Conservation (phyloP, 2,888 invertebrate species). For the Chrysopilus asiliformis region DNA sequence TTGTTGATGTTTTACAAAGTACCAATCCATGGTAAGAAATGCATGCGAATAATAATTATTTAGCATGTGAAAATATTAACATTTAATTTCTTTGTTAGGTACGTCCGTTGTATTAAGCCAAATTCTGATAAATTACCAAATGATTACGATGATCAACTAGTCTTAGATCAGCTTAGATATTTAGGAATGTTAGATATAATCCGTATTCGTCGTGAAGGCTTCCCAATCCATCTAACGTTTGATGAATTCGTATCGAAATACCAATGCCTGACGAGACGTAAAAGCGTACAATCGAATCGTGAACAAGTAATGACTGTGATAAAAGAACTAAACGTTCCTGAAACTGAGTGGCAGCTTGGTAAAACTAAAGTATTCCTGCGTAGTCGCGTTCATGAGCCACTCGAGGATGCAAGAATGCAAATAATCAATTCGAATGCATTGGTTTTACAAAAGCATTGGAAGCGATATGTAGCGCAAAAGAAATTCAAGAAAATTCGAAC, state of each 20-base stretch:
- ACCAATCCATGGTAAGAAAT: slow-evolving; percentile 77
- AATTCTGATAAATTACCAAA: slow-evolving; percentile 72
- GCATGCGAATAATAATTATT: too few relatives aligned
- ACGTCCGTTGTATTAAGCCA: slow-evolving; percentile 86
- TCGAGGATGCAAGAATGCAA: slow-evolving; percentile 64
- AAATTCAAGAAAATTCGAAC: slow-evolving; percentile 51
- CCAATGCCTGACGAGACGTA: slow-evolving; percentile 46
- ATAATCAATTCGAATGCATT: slow-evolving; percentile 56
- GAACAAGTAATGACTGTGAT: slow-evolving; percentile 37
- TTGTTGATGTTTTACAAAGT: slow-evolving; percentile 78
- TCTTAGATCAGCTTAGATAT: slow-evolving; percentile 77
- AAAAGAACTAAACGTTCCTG: slow-evolving; percentile 50
- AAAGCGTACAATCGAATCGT: slow-evolving; percentile 20
- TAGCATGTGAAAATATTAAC: too few relatives aligned
- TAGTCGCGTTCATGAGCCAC: slow-evolving; percentile 63
- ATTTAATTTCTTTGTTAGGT: slow-evolving; percentile 38
- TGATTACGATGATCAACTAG: slow-evolving; percentile 64
- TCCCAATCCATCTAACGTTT: slow-evolving; percentile 71
- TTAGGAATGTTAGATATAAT: slow-evolving; percentile 90
- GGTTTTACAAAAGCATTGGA: slow-evolving; percentile 64
- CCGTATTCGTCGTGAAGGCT: slow-evolving; percentile 78
- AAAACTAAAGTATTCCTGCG: slow-evolving; percentile 75
- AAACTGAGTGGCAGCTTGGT: slow-evolving; percentile 79
- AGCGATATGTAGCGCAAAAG: slow-evolving; percentile 48
- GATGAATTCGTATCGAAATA: slow-evolving; percentile 64